Conservation (phyloP, 35 echinoderm and acorn worm genomes). For the Eucidaris tribuloides region DNA sequence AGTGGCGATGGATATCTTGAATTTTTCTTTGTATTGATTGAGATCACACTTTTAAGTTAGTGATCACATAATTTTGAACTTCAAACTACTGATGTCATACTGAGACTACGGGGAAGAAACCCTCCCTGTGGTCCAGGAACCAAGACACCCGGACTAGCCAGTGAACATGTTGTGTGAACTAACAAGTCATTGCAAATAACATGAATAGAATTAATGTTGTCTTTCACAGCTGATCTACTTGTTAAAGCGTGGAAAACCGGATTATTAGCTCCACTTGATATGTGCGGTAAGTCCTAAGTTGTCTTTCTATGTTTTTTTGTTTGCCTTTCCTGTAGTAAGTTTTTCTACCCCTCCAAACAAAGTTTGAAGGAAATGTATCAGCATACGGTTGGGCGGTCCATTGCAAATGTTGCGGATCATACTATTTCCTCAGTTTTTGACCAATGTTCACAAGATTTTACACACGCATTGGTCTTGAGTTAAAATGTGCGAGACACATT, state of each 20-base stretch:
- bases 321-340: neutral
- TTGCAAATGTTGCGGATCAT: neutral
- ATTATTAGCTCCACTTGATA: constrained; percentile 47
- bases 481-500: neutral
- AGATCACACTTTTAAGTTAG: neutral
- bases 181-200: neutral
- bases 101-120: neutral
- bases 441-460: neutral
- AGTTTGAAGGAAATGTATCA: too few species aligned
- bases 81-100: neutral
- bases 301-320: neutral
- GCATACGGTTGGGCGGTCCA: too few species aligned
- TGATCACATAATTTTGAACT: neutral
- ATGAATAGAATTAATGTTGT: neutral
- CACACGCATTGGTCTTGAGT: neutral
- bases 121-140: neutral
- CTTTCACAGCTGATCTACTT: constrained; percentile 42
- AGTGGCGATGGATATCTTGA: too few species aligned
- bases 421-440: neutral
- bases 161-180: too few species aligned
- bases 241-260: constrained; percentile 35
- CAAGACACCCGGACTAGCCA: too few species aligned
- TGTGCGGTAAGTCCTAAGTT: constrained; percentile 52
- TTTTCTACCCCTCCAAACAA: neutral
- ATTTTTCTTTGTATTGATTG: too few species aligned